phyloP scores from a whole-genome alignment of 2,888 invertebrate species.

The Brassicogethes aeneus region DNA sequence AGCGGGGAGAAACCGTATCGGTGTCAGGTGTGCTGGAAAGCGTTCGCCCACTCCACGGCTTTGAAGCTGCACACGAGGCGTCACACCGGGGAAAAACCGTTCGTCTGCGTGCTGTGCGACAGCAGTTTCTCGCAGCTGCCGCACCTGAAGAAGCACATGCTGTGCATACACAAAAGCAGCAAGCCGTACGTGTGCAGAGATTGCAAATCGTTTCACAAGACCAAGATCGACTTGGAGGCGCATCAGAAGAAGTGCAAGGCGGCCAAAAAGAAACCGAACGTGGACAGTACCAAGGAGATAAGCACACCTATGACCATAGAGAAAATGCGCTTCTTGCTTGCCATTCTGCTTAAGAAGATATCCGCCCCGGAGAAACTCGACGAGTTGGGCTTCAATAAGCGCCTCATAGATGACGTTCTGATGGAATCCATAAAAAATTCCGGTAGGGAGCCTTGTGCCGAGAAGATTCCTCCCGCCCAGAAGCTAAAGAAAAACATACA shows the following conservation, averaged over 20 bases:
- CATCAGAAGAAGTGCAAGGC: constrained; percentile 49
- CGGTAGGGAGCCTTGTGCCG: constrained; percentile 56
- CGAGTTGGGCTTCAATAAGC: constrained; percentile 63
- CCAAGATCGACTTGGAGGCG: constrained; percentile 61
- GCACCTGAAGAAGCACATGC: constrained; percentile 83
- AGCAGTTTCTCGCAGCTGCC: constrained; percentile 73
- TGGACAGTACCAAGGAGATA: constrained; percentile 27
- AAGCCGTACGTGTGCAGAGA: constrained; percentile 69
- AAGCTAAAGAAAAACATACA: constrained; percentile 66
- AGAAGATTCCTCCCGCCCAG: constrained; percentile 50
- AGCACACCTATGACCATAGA: constrained; percentile 56
- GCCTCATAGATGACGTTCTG: constrained; percentile 73
- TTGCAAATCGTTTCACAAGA: constrained; percentile 66
- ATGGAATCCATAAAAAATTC: constrained; percentile 69
- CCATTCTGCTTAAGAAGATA: constrained; percentile 73
- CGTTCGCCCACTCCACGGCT: constrained; percentile 78
- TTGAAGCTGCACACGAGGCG: constrained; percentile 73
- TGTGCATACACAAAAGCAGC: constrained; percentile 69
- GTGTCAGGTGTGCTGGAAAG: constrained; percentile 70
- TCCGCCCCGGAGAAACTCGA: constrained; percentile 70
- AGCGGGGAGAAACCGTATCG: constrained; percentile 75
- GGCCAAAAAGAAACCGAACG: constrained; percentile 24
- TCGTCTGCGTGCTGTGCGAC: constrained; percentile 61
- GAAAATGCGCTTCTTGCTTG: constrained; percentile 69
- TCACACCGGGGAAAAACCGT: constrained; percentile 82